A percentile compares a stretch with the other conserved stretches of the same genome.
phyloP scores from a whole-genome alignment of 2,797 vertebrate genomes.

The Chrysocyon brachyurus region DNA sequence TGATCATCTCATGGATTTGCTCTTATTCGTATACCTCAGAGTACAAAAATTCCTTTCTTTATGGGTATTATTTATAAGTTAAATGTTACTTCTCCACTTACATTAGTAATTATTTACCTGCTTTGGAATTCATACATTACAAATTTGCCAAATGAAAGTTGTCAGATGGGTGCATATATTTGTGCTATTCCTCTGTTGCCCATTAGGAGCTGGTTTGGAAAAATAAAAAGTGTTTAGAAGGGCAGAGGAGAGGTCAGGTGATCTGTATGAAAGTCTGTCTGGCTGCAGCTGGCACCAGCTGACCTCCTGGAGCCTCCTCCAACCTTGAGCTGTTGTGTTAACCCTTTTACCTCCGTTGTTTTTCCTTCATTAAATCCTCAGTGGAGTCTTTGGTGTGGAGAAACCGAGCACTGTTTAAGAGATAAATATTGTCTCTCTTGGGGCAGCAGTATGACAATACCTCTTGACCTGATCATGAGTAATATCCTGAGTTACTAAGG shows the following conservation, averaged over 20 bases:
- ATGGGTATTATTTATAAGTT: conserved; percentile 71
- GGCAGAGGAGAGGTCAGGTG: background rate
- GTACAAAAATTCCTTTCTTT: conserved; percentile 73
- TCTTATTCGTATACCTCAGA: conserved; percentile 74
- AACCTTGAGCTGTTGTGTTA: background rate
- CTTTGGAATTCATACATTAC: conserved; percentile 49
- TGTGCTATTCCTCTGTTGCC: background rate
- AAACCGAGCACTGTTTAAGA: background rate
- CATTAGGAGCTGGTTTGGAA: background rate
- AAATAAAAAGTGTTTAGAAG: background rate
- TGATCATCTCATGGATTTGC: conserved; percentile 74
- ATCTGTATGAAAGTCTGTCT: background rate
- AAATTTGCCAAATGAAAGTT: conserved; percentile 57
- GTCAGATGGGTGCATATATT: conserved; percentile 38
- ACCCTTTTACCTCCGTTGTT: background rate
- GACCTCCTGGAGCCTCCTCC: background rate
- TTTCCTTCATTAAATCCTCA: background rate
- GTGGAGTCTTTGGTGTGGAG: background rate
- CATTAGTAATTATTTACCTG: conserved; percentile 79
- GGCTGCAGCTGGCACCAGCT: background rate
- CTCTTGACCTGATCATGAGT: background rate
- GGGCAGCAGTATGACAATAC: background rate
- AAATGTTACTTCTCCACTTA: conserved; percentile 75
- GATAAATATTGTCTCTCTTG: background rate
- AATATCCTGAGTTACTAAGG: background rate